Evolutionary conservation across 2,113 vertebrate genomes (phyloP), one percentile per base, ranked within the genome.

Genomic region (Dasyornis broadbenti): DNA sequence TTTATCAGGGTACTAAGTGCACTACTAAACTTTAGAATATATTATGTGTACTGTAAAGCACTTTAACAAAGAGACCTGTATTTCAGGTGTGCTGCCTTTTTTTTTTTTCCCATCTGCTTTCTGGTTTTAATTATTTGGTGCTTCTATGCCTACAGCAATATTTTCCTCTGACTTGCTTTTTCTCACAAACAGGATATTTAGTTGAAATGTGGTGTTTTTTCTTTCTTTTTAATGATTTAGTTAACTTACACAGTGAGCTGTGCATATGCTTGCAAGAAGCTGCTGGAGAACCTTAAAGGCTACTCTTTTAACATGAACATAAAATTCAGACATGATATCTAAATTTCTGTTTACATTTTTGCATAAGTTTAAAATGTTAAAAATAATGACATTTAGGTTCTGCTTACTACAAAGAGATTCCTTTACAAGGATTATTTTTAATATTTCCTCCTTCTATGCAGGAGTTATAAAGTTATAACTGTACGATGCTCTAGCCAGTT

Each of bases 121-220:
- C 44, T 10, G 7, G 33, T 77, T 94, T 79, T 69, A 91, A 89
- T 70, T 94, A 59, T 86, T 91, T 86, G 27, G 35, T 82, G 50
- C 5, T 93, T 94, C 84, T 85, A 24, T 9, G 28, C 6, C n/a
- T 68, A 27, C 39, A 50, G 72, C 27, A 77, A 44, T 13, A 81
- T 68, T 57, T 76, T 39, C 57, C 33, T 80, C 33, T 37, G 22
- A 85, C 33, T 42, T 66, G 30, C 33, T 94, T 71, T 44, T 63
- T 93, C 91, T 89, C 9, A 73, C 83, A 52, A 86, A 37, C 15
- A 61, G 33, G 44, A 28, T 49, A 69, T 86, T 86, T 56, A 77
- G 49, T 56, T 91, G 49, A 89, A 63, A 65, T 3, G 11, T 44
- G 33, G 47, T 61, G 23, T 13, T 86, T 37, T 47, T 14, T 68